Evolutionary conservation across 2,797 vertebrate species (phyloP).

Genomic region (Etheostoma perlongum): DNA sequence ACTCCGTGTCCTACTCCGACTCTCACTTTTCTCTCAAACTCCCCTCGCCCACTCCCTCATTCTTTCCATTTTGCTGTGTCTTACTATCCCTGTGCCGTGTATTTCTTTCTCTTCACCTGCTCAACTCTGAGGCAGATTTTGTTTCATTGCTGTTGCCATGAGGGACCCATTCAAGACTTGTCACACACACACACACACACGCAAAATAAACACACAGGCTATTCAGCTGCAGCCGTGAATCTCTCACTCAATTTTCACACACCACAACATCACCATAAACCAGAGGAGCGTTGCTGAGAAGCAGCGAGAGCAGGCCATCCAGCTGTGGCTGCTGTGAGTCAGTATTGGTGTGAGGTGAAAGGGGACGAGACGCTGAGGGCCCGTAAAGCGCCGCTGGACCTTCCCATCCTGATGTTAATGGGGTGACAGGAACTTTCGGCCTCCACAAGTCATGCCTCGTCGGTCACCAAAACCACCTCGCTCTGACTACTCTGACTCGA

Average conservation of each 20-base stretch:
- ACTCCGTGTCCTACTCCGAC: constrained; percentile 2
- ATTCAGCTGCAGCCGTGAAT: constrained; percentile 55
- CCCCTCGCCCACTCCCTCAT: neutral
- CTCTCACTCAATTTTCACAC: constrained; percentile 35
- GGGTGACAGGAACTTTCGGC: constrained; percentile 59
- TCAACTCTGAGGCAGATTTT: constrained; percentile 52
- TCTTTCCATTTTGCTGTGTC: constrained; percentile 10
- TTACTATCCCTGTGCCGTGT: constrained; percentile 19
- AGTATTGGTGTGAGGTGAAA: constrained; percentile 48
- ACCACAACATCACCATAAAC: constrained; percentile 17
- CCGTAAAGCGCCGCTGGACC: constrained; percentile 62
- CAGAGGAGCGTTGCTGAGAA: constrained; percentile 26
- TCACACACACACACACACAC: constrained; percentile 6
- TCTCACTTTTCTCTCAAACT: constrained; percentile 12
- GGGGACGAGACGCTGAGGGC: constrained; percentile 52
- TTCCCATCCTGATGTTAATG: constrained; percentile 74
- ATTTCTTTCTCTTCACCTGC: constrained; percentile 59
- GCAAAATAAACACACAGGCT: constrained; percentile 28
- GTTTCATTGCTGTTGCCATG: constrained; percentile 62
- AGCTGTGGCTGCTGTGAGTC: constrained; percentile 68
- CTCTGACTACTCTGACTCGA: constrained; percentile 52
- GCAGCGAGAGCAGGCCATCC: constrained; percentile 29
- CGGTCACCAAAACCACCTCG: constrained; percentile 35
- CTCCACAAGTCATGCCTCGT: constrained; percentile 52
- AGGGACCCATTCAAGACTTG: constrained; percentile 54